Evolutionary conservation across 2,888 invertebrate genomes (phyloP), one percentile per base, ranked within the genome.

Genomic region (Apamea anceps): DNA sequence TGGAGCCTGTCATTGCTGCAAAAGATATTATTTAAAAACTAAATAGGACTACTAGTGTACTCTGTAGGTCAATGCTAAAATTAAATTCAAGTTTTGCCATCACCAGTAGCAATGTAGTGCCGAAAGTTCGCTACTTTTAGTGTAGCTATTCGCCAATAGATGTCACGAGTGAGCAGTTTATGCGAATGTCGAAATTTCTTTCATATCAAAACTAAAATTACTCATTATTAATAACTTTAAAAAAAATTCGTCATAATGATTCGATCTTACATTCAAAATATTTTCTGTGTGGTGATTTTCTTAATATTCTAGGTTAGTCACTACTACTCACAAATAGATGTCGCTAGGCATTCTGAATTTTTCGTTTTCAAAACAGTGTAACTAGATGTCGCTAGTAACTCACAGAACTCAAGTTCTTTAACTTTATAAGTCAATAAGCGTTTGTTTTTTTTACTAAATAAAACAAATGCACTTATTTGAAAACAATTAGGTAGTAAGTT

Each of bases 291-390:
- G 0, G 6, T 3, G 2, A 7, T 32, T 65, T 60, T 66, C 6
- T n/a, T 0, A 18, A 25, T 2, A 3, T 71, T 25, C 2, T 10
- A 5, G 0, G 48, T n/a, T 72, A 62, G 42, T 75, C 68, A 10
- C 0, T 1, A 74, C 91, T 91, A 91, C 80, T 92, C 76, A 28
- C 75, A 84, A 76, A 85, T 81, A 95, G 95, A 93, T 94, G 94
- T 89, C 93, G 86, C 82, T 85, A 78, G 7, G 0, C 0, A 18
- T n/a, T 18, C 7, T 0, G 2, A 15, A 15, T 32, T 68, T 62
- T 32, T n/a, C n/a, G 37, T 60, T 68, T 63, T 65, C 3, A 28
- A 0, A 6, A 67, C 18, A 12, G 1, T 15, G 2, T 42, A 45
- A 42, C 45, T 81, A 88, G 87, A 84, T 87, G 88, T 77, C 85